Conservation (phyloP, 2,113 vertebrate genomes). For the Fulica atra region DNA sequence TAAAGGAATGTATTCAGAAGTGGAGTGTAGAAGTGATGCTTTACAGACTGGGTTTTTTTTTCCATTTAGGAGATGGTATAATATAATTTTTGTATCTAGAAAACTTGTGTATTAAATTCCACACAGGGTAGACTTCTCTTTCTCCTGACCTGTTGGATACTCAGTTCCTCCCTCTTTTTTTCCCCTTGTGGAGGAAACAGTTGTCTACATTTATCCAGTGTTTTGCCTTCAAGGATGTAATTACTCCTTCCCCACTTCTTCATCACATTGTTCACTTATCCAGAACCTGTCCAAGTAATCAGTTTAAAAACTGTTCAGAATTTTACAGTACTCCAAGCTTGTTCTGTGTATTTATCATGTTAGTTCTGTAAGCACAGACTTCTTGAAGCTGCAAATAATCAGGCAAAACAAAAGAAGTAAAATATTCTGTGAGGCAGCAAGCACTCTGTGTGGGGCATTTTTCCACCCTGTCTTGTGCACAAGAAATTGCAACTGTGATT, state of each 20-base stretch:
- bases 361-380: neutral
- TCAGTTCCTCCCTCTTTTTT: neutral
- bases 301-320: neutral
- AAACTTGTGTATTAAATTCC: neutral
- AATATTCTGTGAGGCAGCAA: neutral
- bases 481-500: neutral
- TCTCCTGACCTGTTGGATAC: neutral
- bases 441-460: neutral
- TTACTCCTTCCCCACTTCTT: neutral
- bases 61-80: neutral
- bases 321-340: neutral
- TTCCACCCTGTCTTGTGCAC: neutral
- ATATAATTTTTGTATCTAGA: neutral
- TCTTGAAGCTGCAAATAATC: conserved; percentile 29
- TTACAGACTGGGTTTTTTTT: neutral
- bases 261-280: neutral
- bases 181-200: neutral
- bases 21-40: neutral
- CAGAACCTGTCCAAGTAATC: neutral
- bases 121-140: neutral
- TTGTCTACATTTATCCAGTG: neutral
- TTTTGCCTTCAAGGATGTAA: neutral
- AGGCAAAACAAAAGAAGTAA: conserved; percentile 5
- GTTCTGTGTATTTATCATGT: neutral
- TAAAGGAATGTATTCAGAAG: neutral